Base-by-base conservation (phyloP, 2,888 invertebrate genomes). In the Rhorus exstirpatorius region DNA sequence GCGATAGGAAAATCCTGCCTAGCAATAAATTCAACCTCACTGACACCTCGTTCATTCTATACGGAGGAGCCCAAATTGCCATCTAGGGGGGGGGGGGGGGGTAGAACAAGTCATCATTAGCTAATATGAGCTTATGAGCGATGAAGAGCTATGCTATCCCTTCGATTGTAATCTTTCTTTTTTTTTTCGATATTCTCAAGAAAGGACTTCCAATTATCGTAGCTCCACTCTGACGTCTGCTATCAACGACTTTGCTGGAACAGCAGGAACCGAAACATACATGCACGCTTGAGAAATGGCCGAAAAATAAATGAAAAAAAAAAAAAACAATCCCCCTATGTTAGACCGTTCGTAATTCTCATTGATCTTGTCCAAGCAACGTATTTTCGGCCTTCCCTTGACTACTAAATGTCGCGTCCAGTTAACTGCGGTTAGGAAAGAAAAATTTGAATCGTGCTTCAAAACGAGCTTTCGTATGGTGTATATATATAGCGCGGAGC, bases 191-290 rank as follows among this genome's bases (percentile, higher is more conserved):
- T 55, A 44, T 44, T n/a, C 55, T 31, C n/a, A 53, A 35, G 51
- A 63, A 53, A 74, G 31, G 61, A 24, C 24, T 38, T 44, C 35
- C 74, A 55, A 65, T 74, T 63, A 55, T 55, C 63, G 63, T 51
- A 12, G 31, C 63, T 63, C 26, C 4, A 55, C 10, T 24, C 31
- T 44, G 74, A 41, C 41, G 31, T 17, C 10, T 35, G n/a, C n/a
- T 19, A 44, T 53, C 31, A 74, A 74, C 44, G 19, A 19, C 53
- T 44, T 14, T 14, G 26, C 49, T 31, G 60, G 38, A 72, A 49
- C 19, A 38, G 35, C 49, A 51, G 35, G 35, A n/a, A n/a, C n/a
- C n/a, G n/a, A n/a, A n/a, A n/a, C n/a, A n/a, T n/a, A n/a, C n/a
- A n/a, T n/a, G n/a, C n/a, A n/a, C n/a, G n/a, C n/a, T n/a, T 17